Base-by-base conservation (phyloP, 1,140 invertebrate genomes). In the Teleopsis dalmanni region DNA sequence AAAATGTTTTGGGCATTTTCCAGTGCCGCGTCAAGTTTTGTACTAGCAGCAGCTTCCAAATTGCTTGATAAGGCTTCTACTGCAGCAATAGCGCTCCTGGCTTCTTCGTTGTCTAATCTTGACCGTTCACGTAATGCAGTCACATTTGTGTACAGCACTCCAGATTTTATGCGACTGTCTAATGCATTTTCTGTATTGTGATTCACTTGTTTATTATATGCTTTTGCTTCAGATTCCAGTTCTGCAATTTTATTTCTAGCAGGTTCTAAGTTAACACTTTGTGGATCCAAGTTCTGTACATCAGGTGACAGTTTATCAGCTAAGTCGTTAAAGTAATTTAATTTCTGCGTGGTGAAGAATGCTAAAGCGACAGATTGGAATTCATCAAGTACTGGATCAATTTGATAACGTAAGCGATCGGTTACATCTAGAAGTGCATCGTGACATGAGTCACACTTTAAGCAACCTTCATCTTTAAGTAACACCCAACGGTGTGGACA, bases 401-500 rank as follows among this genome's bases (percentile, higher is more conserved):
- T 78, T 8, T 79, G 54, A 10, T 60, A 55, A 13, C 78, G 67
- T 14, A 96, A 61, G n/a, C 78, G 72, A 60, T 95, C 90, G 1
- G 91, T 87, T 1, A 87, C 85, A 72, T 96, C 87, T 2, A 98
- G 64, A 3, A 98, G 75, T 38, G 86, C 81, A 61, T 95, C 84
- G 2, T 87, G 86, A 66, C 95, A 98, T 14, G 81, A 84, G 71
- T 91, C 90, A 71, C 95, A 98, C 53, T 84, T 81, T 14, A 81
- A 76, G 58, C 85, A 88, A 2, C 85, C 85, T 50, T 79, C 73
- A 27, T 75, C 72, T 48, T 78, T 77, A 10, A 83, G 74, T 9
- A 88, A 74, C 0, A 85, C 80, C 81, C 84, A 92, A 58, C 93
- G 79, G 56, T 87, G 78, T 0, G 92, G 90, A 72, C 96, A 99